Base-by-base conservation (phyloP, 1,140 invertebrate genomes). In the Zaprionus vittiger region DNA sequence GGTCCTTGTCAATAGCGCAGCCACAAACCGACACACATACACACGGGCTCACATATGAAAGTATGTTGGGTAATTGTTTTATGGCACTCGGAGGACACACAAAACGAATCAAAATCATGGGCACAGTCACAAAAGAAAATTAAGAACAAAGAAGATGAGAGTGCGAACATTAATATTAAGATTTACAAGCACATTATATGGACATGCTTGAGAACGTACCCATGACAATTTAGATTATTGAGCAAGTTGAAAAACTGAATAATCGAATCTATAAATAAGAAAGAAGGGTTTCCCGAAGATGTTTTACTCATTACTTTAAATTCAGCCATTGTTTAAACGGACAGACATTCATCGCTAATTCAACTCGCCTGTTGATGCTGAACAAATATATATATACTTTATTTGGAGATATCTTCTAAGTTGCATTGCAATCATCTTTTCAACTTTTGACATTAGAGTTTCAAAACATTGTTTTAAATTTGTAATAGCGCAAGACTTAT, bases 41-140 rank as follows among this genome's bases (percentile, higher is more conserved):
- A 49, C 7, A 20, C 7, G n/a, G 2, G n/a, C 17, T 20, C n/a
- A 52, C 9, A 63, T 86, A 82, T 86, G 63, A 73, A 82, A 72
- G 47, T 68, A 82, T 60, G 64, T 70, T 68, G 59, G 54, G 85
- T 90, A 89, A 89, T 89, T 90, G 84, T 85, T 89, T 89, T 90
- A 90, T 79, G 71, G 69, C 76, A 72, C 84, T 90, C 85, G 12
- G 44, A 84, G 85, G 84, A 90, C 74, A 75, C 73, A 83, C 81
- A 89, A 54, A 83, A 81, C 52, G 65, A 68, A 83, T 75, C 73
- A 66, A 77, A 77, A 68, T 7, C 52, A 47, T 47, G 55, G n/a
- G 38, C 41, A 57, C n/a, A 56, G 7, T n/a, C 22, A 62, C 49
- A 73, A 63, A 69, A 83, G 57, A 75, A 71, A 71, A 70, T 73